Percentiles rank a stretch among this genome's conserved stretches.
phyloP scores from a whole-genome alignment of 2,113 vertebrate genomes.

The Rousettus leschenaultii region DNA sequence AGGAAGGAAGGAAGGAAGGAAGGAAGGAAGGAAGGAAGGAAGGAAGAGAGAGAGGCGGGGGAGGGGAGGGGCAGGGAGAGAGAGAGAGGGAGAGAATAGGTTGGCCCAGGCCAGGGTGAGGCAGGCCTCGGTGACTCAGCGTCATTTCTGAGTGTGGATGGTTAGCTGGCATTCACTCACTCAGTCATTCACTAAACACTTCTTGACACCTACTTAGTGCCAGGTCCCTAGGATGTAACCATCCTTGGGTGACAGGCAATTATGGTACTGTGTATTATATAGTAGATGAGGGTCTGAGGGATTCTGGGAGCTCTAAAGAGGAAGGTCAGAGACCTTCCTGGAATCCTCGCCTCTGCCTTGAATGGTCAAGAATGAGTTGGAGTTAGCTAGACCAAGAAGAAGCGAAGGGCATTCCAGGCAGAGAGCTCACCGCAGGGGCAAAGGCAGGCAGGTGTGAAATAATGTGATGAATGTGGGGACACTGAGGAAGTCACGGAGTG shows the following conservation, averaged over 20 bases:
- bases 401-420: not conserved
- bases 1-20: no score
- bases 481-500: not conserved
- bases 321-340: not conserved
- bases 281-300: not conserved
- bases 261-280: not conserved
- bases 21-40: no score
- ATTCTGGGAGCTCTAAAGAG: not conserved
- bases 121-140: not conserved
- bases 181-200: not conserved
- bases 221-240: not conserved
- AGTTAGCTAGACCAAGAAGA: not conserved
- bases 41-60: no score
- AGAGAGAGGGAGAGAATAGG: no score
- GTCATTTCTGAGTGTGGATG: rapidly evolving
- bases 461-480: rapidly evolving
- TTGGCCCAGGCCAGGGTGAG: not conserved
- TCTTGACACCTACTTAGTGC: not conserved
- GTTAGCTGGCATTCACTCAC: not conserved
- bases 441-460: not conserved
- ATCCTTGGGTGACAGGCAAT: not conserved
- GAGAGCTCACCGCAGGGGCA: not conserved
- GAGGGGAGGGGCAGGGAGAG: no score
- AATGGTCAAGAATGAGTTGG: not conserved
- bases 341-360: not conserved